Evolutionary conservation across 2,113 vertebrate genomes (phyloP).

Genomic region (Tetrax tetrax): DNA sequence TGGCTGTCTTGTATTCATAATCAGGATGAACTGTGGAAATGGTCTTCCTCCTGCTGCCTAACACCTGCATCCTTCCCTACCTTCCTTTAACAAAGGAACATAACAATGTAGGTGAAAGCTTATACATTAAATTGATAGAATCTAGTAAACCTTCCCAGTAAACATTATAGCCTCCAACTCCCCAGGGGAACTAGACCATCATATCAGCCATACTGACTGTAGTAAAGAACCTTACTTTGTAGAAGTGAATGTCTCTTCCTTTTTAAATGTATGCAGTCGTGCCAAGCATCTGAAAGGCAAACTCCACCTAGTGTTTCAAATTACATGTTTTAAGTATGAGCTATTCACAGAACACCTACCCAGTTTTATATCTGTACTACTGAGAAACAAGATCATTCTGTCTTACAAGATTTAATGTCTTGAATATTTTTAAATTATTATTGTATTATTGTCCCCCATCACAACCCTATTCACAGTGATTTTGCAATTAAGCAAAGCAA

Average conservation of each 20-base stretch:
- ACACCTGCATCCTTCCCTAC: background rate
- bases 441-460: background rate
- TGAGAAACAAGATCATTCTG: background rate
- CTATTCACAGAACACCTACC: background rate
- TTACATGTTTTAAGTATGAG: background rate
- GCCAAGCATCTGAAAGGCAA: background rate
- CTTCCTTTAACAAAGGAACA: background rate
- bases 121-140: background rate
- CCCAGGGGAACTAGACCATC: background rate
- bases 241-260: background rate
- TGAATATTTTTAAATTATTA: background rate
- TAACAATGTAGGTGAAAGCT: background rate
- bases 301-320: background rate
- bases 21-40: background rate
- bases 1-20: accelerated
- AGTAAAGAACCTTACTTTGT: background rate
- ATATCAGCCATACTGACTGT: background rate
- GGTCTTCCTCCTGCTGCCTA: background rate
- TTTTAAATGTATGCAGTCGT: background rate
- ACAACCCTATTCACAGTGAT: background rate
- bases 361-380: background rate
- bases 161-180: background rate
- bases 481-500: background rate
- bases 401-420: background rate
- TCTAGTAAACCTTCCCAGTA: background rate